Evolutionary conservation across 2,113 vertebrate genomes (phyloP).

Genomic region (Globicephala melas): DNA sequence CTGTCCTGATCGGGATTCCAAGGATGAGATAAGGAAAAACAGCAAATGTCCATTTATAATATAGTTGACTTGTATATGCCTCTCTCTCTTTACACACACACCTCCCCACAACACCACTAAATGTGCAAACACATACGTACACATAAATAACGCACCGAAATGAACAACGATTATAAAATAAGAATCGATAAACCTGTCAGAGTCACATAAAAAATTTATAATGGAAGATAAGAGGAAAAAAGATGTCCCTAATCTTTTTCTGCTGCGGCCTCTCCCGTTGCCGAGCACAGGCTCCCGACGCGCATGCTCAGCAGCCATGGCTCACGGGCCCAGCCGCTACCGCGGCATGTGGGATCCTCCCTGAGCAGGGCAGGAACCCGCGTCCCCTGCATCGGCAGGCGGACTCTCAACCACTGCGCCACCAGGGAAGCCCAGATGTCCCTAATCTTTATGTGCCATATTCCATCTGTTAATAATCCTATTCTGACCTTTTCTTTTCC

Average conservation of each 20-base stretch:
- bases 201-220: background rate
- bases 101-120: background rate
- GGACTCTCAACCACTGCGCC: too few species aligned
- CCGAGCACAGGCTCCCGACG: too few species aligned
- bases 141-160: background rate
- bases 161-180: background rate
- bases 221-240: background rate
- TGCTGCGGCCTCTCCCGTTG: too few species aligned
- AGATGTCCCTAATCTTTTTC: too few species aligned
- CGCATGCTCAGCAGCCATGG: too few species aligned
- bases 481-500: background rate
- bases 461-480: background rate
- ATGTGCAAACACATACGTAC: background rate
- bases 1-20: background rate
- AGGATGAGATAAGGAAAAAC: background rate
- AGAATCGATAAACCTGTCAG: background rate
- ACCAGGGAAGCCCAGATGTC: background rate
- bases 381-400: too few species aligned
- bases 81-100: background rate
- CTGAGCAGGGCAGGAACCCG: too few species aligned
- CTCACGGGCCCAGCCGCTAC: too few species aligned
- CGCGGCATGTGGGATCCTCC: too few species aligned
- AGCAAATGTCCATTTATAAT: background rate
- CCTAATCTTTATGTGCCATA: background rate
- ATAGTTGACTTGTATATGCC: accelerated